phyloP scores from a whole-genome alignment of 2,113 vertebrate species.

The Scomber colias region DNA sequence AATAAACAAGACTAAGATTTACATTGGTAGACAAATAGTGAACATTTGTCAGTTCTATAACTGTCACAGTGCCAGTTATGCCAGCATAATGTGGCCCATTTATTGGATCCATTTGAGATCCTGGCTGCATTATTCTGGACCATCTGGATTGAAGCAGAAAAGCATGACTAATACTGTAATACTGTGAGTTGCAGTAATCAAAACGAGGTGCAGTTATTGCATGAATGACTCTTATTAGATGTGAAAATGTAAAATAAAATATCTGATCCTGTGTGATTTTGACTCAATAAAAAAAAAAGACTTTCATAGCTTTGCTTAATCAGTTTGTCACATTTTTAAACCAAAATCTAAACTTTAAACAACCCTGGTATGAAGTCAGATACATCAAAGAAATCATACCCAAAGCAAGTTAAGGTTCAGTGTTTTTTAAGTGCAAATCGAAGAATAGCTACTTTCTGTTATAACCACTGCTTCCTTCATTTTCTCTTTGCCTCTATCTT shows the following conservation, averaged over 20 bases:
- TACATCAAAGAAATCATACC: background rate
- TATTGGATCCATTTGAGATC: slow-evolving; percentile 22
- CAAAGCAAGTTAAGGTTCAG: background rate
- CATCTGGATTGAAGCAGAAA: slow-evolving; percentile 26
- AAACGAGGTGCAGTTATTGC: slow-evolving; percentile 4
- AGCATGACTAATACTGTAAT: slow-evolving; percentile 27
- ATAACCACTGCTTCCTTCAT: slow-evolving; percentile 5
- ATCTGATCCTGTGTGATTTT: slow-evolving; percentile 17
- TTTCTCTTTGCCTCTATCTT: background rate
- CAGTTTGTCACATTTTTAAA: background rate
- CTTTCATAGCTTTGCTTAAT: background rate
- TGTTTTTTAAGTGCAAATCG: slow-evolving; percentile 11
- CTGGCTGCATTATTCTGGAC: slow-evolving; percentile 23
- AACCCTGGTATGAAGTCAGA: background rate
- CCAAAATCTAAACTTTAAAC: background rate
- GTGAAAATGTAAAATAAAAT: slow-evolving; percentile 9
- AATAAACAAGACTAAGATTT: background rate
- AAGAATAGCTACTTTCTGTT: slow-evolving; percentile 14
- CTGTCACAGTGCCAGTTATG: background rate
- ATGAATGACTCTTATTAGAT: slow-evolving; percentile 6
- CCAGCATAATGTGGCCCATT: slow-evolving; percentile 10
- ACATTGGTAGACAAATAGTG: slow-evolving; percentile 8
- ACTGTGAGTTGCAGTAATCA: slow-evolving; percentile 22
- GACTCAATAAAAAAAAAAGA: background rate
- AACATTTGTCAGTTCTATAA: slow-evolving; percentile 12